These are phyloP conservation scores for Pogonus chalceus DNA, from an alignment of 1,140 invertebrate species.

Conservation along the genomic window DNA sequence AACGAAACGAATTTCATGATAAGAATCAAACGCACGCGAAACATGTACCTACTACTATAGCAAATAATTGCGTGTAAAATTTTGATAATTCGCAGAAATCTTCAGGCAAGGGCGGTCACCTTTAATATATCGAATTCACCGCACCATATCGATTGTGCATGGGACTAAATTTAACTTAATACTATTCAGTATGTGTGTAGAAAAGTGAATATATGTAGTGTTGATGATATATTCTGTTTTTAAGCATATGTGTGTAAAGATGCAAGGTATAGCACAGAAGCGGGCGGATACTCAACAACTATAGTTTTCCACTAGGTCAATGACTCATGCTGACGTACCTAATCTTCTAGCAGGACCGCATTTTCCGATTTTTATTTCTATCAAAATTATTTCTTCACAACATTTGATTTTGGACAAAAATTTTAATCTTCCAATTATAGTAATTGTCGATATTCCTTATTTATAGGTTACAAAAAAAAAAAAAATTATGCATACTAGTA, in stretches of 20 bases:
- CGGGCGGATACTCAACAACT: not conserved
- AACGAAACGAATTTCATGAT: no score
- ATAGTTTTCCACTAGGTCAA: conserved; percentile 1
- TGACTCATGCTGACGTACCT: not conserved
- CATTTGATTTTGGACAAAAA: no score
- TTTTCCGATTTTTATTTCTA: no score
- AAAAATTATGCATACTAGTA: no score
- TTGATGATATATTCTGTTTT: no score
- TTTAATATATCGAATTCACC: not conserved
- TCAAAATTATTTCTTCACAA: no score
- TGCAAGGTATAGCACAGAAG: not conserved
- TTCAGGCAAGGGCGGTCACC: not conserved
- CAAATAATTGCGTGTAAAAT: conserved; percentile 6
- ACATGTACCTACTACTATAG: not conserved
- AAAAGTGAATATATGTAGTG: not conserved
- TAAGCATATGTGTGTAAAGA: conserved; percentile 2
- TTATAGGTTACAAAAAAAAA: no score
- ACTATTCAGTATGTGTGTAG: not conserved
- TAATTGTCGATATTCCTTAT: no score
- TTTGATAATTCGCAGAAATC: not conserved
- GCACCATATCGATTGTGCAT: not conserved
- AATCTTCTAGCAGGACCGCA: no score
- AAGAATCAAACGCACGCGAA: not conserved
- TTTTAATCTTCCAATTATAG: no score
- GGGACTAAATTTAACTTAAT: conserved; percentile 5